A percentile compares a stretch with the other conserved stretches of the same genome.
These are phyloP conservation scores for Aspidoscelis tigris DNA, from an alignment of 2,113 vertebrate species.

Conservation along the genomic window DNA sequence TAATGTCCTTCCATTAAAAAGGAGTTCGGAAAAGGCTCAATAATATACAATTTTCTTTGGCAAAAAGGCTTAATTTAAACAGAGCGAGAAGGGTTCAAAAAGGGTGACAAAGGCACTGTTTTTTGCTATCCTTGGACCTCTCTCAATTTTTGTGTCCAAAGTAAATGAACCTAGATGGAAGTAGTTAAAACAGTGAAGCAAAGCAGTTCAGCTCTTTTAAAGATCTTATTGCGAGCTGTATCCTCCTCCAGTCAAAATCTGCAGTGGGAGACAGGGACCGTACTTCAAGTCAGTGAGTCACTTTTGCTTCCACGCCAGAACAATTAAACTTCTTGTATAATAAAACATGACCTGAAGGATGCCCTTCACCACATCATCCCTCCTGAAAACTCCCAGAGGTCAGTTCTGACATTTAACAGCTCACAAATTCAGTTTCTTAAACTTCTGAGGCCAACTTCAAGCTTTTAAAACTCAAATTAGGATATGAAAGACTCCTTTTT, in stretches of 20 bases:
- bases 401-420: conserved; percentile 81
- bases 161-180: conserved; percentile 82
- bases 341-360: conserved; percentile 81
- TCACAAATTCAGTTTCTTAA: conserved; percentile 75
- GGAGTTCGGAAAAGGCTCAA: conserved; percentile 62
- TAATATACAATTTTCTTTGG: conserved; percentile 74
- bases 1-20: conserved; percentile 70
- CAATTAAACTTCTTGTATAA: conserved; percentile 83
- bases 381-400: conserved; percentile 75
- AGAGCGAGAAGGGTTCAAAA: conserved; percentile 75
- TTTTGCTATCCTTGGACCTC: conserved; percentile 79
- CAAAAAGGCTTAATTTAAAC: conserved; percentile 64
- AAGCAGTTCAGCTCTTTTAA: conserved; percentile 70
- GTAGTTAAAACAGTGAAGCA: conserved; percentile 79
- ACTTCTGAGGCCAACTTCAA: conserved; percentile 69
- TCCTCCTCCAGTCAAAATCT: conserved; percentile 78
- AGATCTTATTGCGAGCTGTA: conserved; percentile 72
- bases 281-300: conserved; percentile 82
- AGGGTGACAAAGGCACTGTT: conserved; percentile 74
- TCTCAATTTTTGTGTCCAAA: conserved; percentile 79
- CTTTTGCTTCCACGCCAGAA: conserved; percentile 79
- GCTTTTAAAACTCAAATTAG: conserved; percentile 69
- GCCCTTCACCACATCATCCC: conserved; percentile 80
- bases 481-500: conserved; percentile 40
- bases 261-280: conserved; percentile 79